These are phyloP conservation scores for Myotis yumanensis DNA, from an alignment of 2,113 vertebrate genomes.

Conservation along the genomic window DNA sequence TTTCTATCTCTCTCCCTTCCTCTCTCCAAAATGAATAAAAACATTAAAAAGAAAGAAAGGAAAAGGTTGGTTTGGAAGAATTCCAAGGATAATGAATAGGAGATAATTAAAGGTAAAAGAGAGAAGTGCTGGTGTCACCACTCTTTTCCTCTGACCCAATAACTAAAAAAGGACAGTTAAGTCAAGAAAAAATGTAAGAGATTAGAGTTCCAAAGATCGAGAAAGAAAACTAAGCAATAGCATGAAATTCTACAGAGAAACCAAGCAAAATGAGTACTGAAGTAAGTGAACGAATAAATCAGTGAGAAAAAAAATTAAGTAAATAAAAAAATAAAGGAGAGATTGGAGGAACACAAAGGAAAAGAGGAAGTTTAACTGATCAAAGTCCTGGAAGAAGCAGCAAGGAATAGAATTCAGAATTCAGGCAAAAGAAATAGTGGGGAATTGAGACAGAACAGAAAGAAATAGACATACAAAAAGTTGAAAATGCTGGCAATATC, in stretches of 20 bases:
- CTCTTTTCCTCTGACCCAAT: not conserved
- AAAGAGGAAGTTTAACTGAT: not conserved
- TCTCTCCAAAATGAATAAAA: too few species aligned
- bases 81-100: not conserved
- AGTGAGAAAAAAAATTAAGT: slow-evolving; percentile 15
- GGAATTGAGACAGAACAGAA: slow-evolving; percentile 33
- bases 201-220: not conserved
- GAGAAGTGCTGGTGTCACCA: not conserved
- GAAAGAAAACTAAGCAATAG: not conserved
- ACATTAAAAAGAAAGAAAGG: too few species aligned
- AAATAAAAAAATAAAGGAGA: not conserved
- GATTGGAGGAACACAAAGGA: not conserved
- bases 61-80: not conserved
- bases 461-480: not conserved
- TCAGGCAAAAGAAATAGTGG: slow-evolving; percentile 25
- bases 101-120: not conserved
- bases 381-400: not conserved
- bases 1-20: too few species aligned
- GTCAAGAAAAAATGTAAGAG: slow-evolving; percentile 41
- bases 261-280: slow-evolving; percentile 22
- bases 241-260: slow-evolving; percentile 32
- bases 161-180: not conserved
- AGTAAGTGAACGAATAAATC: slow-evolving; percentile 25
- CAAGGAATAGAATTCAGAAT: slow-evolving; percentile 15
- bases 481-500: not conserved